Base-by-base conservation (phyloP, 2,113 vertebrate species). In the Leiothrix lutea region DNA sequence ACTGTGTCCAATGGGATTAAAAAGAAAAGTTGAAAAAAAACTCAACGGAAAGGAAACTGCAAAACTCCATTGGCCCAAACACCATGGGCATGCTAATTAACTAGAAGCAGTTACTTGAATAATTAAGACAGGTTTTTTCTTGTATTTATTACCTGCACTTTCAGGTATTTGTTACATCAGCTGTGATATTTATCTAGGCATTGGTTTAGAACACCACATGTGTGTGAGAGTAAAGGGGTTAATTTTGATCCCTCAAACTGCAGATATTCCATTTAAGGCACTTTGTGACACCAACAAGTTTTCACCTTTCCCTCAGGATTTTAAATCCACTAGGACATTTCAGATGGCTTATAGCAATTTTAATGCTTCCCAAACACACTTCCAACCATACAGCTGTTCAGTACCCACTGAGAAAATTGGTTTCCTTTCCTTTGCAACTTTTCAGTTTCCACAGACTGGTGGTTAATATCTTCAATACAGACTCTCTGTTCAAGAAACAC, bases 161-260 rank as follows among this genome's bases (percentile, higher is more conserved):
- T 81, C 82, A 93, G 88, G 84, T 87, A 94, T 95, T 95, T 94
- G 70, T 94, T 91, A 54, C 77, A 73, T 94, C 91, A 96, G 29
- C 35, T 69, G 69, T 69, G 54, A 42, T 84, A 80, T 86, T 86
- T 74, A 89, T 86, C 91, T 80, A 48, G 86, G 61, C 45, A 44
- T 66, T 22, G 36, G 8, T 77, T 86, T 57, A 74, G 56, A 81
- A n/a, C 35, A 70, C 15, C 26, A 29, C 26, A 45, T 2, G 5
- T 29, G 18, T n/a, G 23, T 0, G 7, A 78, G 25, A 35, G 22
- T 14, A 64, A 92, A 88, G 45, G 67, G 72, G 53, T 82, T 88
- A 67, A 72, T 82, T 90, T 33, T 57, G 48, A 26, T 26, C 17
- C n/a, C 69, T 62, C 58, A 50, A 48, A 54, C 38, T 48, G 29